Evolutionary conservation across 2,888 invertebrate species (phyloP).

Genomic region (Eubasilissa splendida): DNA sequence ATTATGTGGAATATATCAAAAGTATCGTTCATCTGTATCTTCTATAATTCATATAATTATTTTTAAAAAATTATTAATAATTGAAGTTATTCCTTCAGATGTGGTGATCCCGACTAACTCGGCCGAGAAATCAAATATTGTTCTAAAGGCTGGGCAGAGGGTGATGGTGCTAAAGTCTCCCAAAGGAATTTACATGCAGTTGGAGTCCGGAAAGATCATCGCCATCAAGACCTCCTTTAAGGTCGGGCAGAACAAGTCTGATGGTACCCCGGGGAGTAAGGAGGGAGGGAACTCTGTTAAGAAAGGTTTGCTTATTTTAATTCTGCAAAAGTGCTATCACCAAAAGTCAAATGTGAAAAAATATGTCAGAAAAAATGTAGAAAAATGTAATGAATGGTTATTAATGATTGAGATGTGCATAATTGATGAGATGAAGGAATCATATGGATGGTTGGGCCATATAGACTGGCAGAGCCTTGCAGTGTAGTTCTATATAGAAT

Average conservation of each 20-base stretch:
- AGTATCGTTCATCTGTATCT: no score
- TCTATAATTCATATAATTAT: no score
- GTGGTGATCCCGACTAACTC: conserved; percentile 95
- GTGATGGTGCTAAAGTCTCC: conserved; percentile 96
- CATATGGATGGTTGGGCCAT: no score
- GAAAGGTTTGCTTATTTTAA: conserved; percentile 63
- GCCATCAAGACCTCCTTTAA: conserved; percentile 89
- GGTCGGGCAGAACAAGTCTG: conserved; percentile 67
- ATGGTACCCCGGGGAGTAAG: conserved; percentile 39
- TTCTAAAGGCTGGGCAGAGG: conserved; percentile 93
- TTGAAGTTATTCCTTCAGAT: conserved; percentile 69
- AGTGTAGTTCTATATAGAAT: no score
- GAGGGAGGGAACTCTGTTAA: conserved; percentile 35
- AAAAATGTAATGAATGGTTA: no score
- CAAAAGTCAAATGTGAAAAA: conserved; percentile 49
- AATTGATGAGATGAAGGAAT: no score
- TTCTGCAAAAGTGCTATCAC: conserved; percentile 59
- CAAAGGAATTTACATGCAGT: conserved; percentile 96
- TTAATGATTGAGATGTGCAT: no score
- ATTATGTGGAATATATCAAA: no score
- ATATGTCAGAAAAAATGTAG: not conserved
- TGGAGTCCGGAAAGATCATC: conserved; percentile 95
- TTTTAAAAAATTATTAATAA: not conserved
- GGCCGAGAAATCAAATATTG: conserved; percentile 90
- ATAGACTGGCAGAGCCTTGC: no score